Evolutionary conservation across 2,888 invertebrate genomes (phyloP), one percentile per base, ranked within the genome.

Genomic region (Aproaerema taeniolella): DNA sequence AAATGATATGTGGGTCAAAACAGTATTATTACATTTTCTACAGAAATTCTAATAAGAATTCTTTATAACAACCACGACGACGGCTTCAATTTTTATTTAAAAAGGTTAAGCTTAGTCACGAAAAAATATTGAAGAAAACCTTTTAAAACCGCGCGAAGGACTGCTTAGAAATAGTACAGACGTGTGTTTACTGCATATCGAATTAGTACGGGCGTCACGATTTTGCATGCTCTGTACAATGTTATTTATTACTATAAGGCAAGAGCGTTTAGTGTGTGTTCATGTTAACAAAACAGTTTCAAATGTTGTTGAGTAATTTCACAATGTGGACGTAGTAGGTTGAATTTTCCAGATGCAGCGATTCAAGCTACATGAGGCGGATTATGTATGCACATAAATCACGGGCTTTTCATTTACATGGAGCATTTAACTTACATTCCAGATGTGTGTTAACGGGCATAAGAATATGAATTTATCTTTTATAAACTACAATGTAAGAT

Each of bases 141-240:
- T n/a, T n/a, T n/a, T n/a, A n/a, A n/a, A n/a, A n/a, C n/a, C n/a
- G n/a, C n/a, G n/a, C n/a, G n/a, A n/a, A n/a, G n/a, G n/a, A n/a
- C n/a, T n/a, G n/a, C n/a, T n/a, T n/a, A n/a, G n/a, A n/a, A n/a
- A n/a, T n/a, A n/a, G n/a, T n/a, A n/a, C n/a, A n/a, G n/a, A n/a
- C n/a, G n/a, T n/a, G n/a, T n/a, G n/a, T n/a, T n/a, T n/a, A n/a
- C n/a, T 40, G 36, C 38, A 43, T 44, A 41, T 45, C 43, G 41
- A 45, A 49, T n/a, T 50, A 47, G 45, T 42, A 33, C 32, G 41
- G 42, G 41, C 24, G 46, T 47, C 51, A 50, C 48, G 55, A 52
- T 47, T 57, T 45, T 41, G 42, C 48, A 50, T 45, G 45, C 46
- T 45, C 39, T 17, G 44, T 35, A 45, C 51, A 50, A 43, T 45